Evolutionary conservation across 1,140 invertebrate species (phyloP).

Genomic region (Lasioglossum albipes): DNA sequence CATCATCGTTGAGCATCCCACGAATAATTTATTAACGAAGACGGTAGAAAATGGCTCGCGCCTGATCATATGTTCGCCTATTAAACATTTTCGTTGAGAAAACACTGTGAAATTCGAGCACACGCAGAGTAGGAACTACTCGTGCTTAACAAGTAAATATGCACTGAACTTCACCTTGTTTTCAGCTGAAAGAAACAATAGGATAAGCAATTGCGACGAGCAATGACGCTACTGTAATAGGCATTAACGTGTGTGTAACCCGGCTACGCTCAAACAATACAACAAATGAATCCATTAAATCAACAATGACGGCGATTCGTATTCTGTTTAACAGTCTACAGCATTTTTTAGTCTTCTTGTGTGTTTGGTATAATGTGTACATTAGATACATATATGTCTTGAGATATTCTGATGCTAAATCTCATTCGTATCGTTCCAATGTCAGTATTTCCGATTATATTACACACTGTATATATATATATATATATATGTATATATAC

Average conservation of each 20-base stretch:
- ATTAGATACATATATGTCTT: conserved; percentile 25
- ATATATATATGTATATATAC: conserved; percentile 71
- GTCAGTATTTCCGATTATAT: conserved; percentile 46
- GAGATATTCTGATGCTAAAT: conserved; percentile 29
- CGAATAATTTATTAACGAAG: conserved; percentile 21
- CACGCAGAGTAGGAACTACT: conserved; percentile 22
- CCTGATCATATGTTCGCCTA: not conserved
- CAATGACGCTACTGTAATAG: conserved; percentile 41
- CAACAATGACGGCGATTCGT: conserved; percentile 50
- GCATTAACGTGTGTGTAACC: conserved; percentile 27
- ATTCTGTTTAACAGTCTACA: conserved; percentile 55
- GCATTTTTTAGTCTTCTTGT: conserved; percentile 59
- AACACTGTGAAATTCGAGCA: not conserved
- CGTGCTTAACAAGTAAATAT: conserved; percentile 13
- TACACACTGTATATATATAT: conserved; percentile 36
- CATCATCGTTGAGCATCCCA: not conserved
- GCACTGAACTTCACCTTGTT: not conserved
- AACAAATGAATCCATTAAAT: conserved; percentile 35
- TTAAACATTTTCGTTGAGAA: not conserved
- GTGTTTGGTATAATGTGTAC: conserved; percentile 41
- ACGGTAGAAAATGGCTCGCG: not conserved
- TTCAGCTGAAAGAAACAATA: conserved; percentile 31
- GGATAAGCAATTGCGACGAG: conserved; percentile 50
- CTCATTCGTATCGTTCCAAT: conserved; percentile 39
- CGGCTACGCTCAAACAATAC: conserved; percentile 36